Evolutionary conservation across 2,797 vertebrate species (phyloP), one percentile per base, ranked within the genome.

Genomic region (Gymnoscopelus braueri): DNA sequence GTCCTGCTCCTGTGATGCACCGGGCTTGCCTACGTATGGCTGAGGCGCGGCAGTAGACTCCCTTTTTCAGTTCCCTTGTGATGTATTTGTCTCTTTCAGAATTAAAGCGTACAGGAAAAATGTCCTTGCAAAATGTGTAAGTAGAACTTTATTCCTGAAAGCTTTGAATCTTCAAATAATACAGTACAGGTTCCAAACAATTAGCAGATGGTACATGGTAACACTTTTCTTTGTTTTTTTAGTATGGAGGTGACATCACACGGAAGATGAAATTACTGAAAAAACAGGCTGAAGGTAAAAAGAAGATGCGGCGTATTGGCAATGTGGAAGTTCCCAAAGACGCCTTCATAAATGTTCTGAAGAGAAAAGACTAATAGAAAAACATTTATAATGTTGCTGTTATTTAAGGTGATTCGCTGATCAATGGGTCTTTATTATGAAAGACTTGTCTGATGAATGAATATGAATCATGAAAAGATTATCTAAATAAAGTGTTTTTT

Each of bases 91-190:
- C 19, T 92, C 32, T 95, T 94, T 73, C 92, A 99, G 97, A 75
- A 95, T 99, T 79, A 99, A 98, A 91, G 93, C 97, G 1, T 98
- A 93, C 77, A 95, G 94, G 76, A 99, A 99, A 84, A 96, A 99
- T 64, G 97, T 99, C 63, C 89, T 99, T 3, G 98, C 97, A 84
- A 99, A 99, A 96, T 99, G 98, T 89, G 97, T 99, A 94, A 76
- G 97, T 98, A 82, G 54, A 74, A 8, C 5, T 44, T 24, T 60
- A 5, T 23, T 24, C 47, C 54, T 3, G 47, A 60, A 23, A 5
- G 9, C 5, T 59, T 44, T 74, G 2, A 60, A 60, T 72, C 0
- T n/a, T 13, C 3, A 44, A 32, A 39, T 29, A 29, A 29, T 52
- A 15, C 4, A 54, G 0, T 1, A 7, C 10, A 69, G 23, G 53